Percentiles rank a stretch among this genome's conserved stretches.
phyloP scores from a whole-genome alignment of 2,113 vertebrate species.

The Sylvicapra grimmia region DNA sequence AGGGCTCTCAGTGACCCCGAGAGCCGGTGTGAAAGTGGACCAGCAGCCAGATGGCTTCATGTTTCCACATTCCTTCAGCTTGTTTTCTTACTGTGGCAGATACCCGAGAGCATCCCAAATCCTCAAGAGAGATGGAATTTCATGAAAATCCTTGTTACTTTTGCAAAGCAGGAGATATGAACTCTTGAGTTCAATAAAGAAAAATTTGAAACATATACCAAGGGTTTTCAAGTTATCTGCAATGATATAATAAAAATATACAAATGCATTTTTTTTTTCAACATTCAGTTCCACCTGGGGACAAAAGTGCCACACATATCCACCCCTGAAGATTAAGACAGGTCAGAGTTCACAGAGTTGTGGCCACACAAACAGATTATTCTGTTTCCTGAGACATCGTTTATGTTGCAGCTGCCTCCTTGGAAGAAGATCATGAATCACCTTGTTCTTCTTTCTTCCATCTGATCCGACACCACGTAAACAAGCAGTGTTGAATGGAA shows the following conservation, averaged over 20 bases:
- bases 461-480: constrained; percentile 53
- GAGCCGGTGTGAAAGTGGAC: constrained; percentile 83
- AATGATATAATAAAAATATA: background rate
- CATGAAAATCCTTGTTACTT: constrained; percentile 5
- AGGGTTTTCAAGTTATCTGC: background rate
- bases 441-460: constrained; percentile 25
- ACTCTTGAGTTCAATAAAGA: background rate
- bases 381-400: constrained; percentile 55
- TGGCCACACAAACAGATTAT: constrained; percentile 64
- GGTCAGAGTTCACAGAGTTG: constrained; percentile 63
- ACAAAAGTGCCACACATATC: background rate
- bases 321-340: constrained; percentile 41
- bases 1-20: constrained; percentile 81
- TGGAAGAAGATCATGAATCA: constrained; percentile 20
- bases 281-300: constrained; percentile 38
- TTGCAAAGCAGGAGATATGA: background rate
- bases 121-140: constrained; percentile 47
- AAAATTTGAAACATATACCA: background rate
- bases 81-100: constrained; percentile 74
- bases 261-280: background rate
- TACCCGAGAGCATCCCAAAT: constrained; percentile 49
- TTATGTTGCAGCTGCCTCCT: constrained; percentile 52
- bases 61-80: constrained; percentile 75
- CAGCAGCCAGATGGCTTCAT: constrained; percentile 77
- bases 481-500: constrained; percentile 41